Conservation (phyloP, 2,113 vertebrate species). For the Alosa alosa region DNA sequence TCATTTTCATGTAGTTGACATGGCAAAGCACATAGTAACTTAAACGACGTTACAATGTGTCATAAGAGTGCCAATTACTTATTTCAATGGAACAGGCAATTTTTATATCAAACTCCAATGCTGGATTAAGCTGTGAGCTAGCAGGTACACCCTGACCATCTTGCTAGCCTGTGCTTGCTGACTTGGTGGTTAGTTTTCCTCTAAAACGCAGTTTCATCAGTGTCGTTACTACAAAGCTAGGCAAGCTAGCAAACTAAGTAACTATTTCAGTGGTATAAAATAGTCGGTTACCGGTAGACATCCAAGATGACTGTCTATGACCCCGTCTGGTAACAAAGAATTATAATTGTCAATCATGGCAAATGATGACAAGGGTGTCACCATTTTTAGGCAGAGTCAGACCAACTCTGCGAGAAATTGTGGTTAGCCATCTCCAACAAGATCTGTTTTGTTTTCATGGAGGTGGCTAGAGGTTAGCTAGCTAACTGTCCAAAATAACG, state of each 20-base stretch:
- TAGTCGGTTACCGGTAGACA: not conserved
- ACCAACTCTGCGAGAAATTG: conserved; percentile 19
- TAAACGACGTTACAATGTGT: not conserved
- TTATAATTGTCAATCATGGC: not conserved
- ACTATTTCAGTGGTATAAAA: not conserved
- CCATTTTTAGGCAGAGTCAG: conserved; percentile 3
- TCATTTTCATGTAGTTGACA: conserved; percentile 3
- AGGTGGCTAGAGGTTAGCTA: not conserved
- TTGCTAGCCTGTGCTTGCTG: not conserved
- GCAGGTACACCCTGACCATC: not conserved
- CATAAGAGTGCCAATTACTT: not conserved
- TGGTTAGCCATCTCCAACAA: conserved; percentile 8
- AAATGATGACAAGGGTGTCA: conserved; percentile 19
- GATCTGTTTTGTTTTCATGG: not conserved
- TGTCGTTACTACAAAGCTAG: conserved; percentile 15
- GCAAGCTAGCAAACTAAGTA: conserved; percentile 1
- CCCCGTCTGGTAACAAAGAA: not conserved
- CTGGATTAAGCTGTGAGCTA: not conserved
- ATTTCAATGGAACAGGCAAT: not conserved
- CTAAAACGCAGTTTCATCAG: conserved; percentile 14
- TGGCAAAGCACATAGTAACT: not conserved
- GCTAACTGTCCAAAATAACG: not conserved
- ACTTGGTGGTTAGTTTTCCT: conserved; percentile 16
- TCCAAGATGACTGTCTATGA: not conserved
- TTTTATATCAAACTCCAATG: not conserved